Conservation (phyloP, 2,888 invertebrate species). For the Trachelus iudaicus region DNA sequence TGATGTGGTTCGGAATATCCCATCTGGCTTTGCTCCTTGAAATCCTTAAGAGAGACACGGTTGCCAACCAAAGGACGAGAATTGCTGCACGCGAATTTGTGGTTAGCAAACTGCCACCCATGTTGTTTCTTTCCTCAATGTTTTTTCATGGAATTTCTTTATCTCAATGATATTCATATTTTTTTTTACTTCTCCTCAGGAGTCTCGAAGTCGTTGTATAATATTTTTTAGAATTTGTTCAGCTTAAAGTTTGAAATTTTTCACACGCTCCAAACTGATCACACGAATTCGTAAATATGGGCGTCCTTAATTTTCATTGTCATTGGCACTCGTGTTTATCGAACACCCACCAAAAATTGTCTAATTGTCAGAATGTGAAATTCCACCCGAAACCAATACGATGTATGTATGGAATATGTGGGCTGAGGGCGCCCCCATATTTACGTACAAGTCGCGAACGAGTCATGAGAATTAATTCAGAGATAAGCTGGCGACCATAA, state of each 20-base stretch:
- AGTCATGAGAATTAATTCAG: constrained; percentile 23
- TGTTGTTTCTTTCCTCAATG: neutral
- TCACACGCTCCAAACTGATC: neutral
- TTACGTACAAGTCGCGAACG: constrained; percentile 16
- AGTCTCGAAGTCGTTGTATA: neutral
- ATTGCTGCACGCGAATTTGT: neutral
- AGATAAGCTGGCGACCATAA: constrained; percentile 19
- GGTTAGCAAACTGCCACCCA: neutral
- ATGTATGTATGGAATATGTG: constrained; percentile 19
- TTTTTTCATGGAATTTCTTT: neutral
- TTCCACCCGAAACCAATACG: constrained; percentile 17
- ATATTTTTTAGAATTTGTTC: neutral
- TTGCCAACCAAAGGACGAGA: neutral
- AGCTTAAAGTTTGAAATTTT: neutral
- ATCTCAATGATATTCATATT: neutral
- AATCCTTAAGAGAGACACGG: neutral
- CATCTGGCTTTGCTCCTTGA: neutral
- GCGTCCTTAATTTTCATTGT: neutral
- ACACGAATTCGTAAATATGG: neutral
- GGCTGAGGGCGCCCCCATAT: constrained; percentile 32
- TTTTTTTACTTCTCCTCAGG: neutral
- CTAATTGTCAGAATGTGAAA: constrained; percentile 7
- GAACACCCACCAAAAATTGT: neutral
- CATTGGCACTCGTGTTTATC: neutral
- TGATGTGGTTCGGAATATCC: neutral